Evolutionary conservation across 2,797 vertebrate genomes (phyloP), one percentile per base, ranked within the genome.

Genomic region (Cottoperca gobio): DNA sequence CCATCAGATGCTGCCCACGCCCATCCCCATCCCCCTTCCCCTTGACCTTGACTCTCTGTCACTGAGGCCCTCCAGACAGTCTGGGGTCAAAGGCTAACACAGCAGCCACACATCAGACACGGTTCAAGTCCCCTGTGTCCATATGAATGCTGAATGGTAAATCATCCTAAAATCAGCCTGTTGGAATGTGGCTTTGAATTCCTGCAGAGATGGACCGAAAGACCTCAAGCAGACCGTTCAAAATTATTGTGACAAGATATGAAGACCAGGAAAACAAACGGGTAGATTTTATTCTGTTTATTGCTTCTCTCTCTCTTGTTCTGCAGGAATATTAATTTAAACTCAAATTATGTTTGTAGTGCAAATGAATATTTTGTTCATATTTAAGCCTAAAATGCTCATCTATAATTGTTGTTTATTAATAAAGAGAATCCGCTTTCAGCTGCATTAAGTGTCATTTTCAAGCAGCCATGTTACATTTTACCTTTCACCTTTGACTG

Each of bases 21-120:
- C 75, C 69, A 55, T 33, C 73, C 70, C 78, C 69, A 59, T 33
- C 69, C 68, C 58, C 63, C 48, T 78, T 88, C 83, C 85, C 85
- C 83, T 92, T 93, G 91, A 91, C 88, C 92, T 89, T 94, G 92
- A 94, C 91, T 93, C 88, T 82, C 86, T 83, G 89, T 92, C 89
- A 89, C 79, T 26, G 57, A 73, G 83, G 88, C 80, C 88, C 87
- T 88, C 85, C 93, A 94, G 92, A 94, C 93, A 93, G 92, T 83
- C 90, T 39, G 49, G 78, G 93, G 93, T 94, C 93, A 94, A 81
- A 94, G 93, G 91, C 72, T 90, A 94, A 94, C 86, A 87, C 88
- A 91, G 87, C 89, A 92, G 90, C 85, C 88, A 89, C 91, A 90
- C 91, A 94, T 92, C 92, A 93, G 90, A 91, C 89, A 91, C 55